Evolutionary conservation across 2,888 invertebrate species (phyloP).

Genomic region (Pristionchus arcanus): DNA sequence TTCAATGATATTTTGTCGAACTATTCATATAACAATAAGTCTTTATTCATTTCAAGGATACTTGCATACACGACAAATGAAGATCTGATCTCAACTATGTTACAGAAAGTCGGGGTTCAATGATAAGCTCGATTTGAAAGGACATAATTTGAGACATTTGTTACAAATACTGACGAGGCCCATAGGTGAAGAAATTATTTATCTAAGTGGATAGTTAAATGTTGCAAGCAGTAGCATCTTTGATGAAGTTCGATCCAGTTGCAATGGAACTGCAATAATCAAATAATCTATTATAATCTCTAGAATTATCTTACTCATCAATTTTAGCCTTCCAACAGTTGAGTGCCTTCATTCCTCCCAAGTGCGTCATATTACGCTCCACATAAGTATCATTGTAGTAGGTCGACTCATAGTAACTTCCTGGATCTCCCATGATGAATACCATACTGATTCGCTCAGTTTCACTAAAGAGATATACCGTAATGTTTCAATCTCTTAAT

Average conservation of each 20-base stretch:
- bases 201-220: constrained; percentile 13
- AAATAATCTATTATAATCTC: not conserved
- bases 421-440: constrained; percentile 67
- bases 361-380: constrained; percentile 59
- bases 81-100: not conserved
- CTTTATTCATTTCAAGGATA: not conserved
- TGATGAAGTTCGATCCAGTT: not conserved
- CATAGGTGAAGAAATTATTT: not conserved
- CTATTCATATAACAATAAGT: not conserved
- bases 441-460: constrained; percentile 60
- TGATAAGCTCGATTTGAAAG: not conserved
- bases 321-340: constrained; percentile 62
- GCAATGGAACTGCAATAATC: constrained; percentile 12
- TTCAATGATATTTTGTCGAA: not conserved
- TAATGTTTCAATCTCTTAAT: not conserved
- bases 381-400: constrained; percentile 66
- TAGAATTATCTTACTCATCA: not conserved
- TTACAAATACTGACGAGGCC: not conserved
- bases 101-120: not conserved
- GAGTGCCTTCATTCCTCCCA: constrained; percentile 64
- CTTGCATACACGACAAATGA: not conserved
- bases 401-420: constrained; percentile 65
- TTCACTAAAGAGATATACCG: not conserved
- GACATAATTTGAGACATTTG: not conserved
- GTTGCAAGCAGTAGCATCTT: not conserved